A percentile compares a stretch with the other conserved stretches of the same genome.
Evolutionary conservation across 2,888 invertebrate species (phyloP).

Genomic region (Cerastoderma edule): DNA sequence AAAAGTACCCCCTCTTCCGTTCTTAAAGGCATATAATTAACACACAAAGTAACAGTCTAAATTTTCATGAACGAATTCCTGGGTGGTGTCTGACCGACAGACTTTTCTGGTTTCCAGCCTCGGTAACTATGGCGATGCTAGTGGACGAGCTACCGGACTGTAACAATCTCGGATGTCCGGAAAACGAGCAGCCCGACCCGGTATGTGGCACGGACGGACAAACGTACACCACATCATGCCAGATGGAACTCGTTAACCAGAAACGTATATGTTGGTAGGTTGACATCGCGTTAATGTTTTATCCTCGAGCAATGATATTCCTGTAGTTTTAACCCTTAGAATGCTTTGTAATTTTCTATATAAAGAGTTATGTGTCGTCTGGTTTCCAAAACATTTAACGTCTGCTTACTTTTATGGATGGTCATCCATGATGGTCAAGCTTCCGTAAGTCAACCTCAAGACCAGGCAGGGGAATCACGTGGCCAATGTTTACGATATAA

Average conservation of each 20-base stretch:
- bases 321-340: neutral
- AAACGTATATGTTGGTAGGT: constrained; percentile 18
- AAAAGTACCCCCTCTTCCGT: too few relatives aligned
- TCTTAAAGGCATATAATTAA: too few relatives aligned
- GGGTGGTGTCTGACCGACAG: too few relatives aligned
- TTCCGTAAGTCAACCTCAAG: neutral
- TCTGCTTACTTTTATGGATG: too few relatives aligned
- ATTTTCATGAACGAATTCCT: too few relatives aligned
- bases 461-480: neutral
- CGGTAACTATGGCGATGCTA: too few relatives aligned
- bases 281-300: neutral
- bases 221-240: constrained; percentile 91
- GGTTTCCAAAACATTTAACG: too few relatives aligned
- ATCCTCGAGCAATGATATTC: neutral
- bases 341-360: neutral
- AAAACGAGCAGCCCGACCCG: neutral
- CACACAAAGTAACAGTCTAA: too few relatives aligned
- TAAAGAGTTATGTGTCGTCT: too few relatives aligned
- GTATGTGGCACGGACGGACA: constrained; percentile 90
- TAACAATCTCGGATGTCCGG: constrained; percentile 28
- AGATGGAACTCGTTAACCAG: constrained; percentile 86
- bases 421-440: neutral
- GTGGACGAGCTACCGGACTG: constrained; percentile 35
- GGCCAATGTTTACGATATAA: too few relatives aligned
- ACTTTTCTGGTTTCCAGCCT: too few relatives aligned